Evolutionary conservation across 2,113 vertebrate species (phyloP).

Genomic region (Shinisaurus crocodilurus): DNA sequence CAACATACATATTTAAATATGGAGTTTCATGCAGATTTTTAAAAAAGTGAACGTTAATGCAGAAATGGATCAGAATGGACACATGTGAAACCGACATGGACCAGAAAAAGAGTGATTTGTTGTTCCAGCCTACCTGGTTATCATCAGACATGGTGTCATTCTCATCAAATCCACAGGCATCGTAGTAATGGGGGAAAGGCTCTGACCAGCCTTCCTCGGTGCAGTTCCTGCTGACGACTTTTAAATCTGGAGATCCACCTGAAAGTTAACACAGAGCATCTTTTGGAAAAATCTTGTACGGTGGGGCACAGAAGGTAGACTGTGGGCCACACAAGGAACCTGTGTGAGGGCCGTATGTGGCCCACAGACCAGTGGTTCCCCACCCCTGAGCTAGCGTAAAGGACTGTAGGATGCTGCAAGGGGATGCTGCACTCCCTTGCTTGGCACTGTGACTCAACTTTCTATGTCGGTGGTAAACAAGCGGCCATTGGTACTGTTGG

Average conservation of each 20-base stretch:
- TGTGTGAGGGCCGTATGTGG: too few relatives aligned
- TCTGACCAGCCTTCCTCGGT: slow-evolving; percentile 95
- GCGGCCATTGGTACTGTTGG: too few relatives aligned
- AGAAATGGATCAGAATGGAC: not conserved
- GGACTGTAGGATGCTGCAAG: too few relatives aligned
- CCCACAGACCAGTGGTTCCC: too few relatives aligned
- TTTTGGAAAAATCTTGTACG: not conserved
- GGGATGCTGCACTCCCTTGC: too few relatives aligned
- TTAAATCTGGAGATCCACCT: slow-evolving; percentile 71
- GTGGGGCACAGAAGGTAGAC: not conserved
- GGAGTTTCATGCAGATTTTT: not conserved
- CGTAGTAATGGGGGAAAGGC: slow-evolving; percentile 91
- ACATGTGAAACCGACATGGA: not conserved
- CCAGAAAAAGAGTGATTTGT: not conserved
- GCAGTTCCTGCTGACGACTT: slow-evolving; percentile 91
- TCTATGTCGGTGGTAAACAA: too few relatives aligned
- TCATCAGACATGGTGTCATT: slow-evolving; percentile 75
- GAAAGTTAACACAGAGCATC: not conserved
- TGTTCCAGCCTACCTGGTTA: slow-evolving; percentile 74
- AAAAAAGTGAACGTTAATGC: not conserved
- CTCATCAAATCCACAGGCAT: slow-evolving; percentile 88
- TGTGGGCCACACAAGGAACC: not conserved
- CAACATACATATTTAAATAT: not conserved
- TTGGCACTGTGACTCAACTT: too few relatives aligned
- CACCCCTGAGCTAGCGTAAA: too few relatives aligned